Base-by-base conservation (phyloP, 1,140 invertebrate species). In the Drosophila pallidifrons region DNA sequence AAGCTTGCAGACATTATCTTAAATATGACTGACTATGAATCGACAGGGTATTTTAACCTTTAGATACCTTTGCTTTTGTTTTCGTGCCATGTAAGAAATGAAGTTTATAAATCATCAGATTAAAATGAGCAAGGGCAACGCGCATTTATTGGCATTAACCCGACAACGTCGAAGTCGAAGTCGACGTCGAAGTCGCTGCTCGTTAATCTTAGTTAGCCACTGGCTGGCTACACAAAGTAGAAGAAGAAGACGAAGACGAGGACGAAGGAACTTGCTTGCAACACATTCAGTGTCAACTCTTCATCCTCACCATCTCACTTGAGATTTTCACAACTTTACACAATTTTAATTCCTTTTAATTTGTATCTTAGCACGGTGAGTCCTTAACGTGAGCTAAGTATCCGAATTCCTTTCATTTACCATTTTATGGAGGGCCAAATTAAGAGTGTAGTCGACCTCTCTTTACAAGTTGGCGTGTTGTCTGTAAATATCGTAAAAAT, bases 141-240 rank as follows among this genome's bases (percentile, higher is more conserved):
- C 69, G 63, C 81, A 80, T 80, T 85, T 85, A 85, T 85, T 83
- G 81, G 77, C 75, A 85, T 83, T 83, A 80, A 76, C 61, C 66
- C 61, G 66, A 74, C 51, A 77, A 63, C 38, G 65, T 67, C 61
- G 74, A 65, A 25, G 65, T 43, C 54, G 54, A 20, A 67, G 60
- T 43, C 60, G 79, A 32, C 35, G 60, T 30, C 45, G 8, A 54
- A 15, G 30, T 13, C 43, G 59, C 66, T 52, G 57, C 65, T 85
- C 82, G 85, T 86, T 87, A 86, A 86, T 86, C 82, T 87, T 86
- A 79, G 82, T 86, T 86, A 82, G 75, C 77, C 71, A 70, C 28
- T 64, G 66, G 46, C 65, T 64, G 68, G 32, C 58, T 54, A 49
- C 46, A 55, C 65, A 45, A 49, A 30, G 46, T 28, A 25, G 20